phyloP scores from a whole-genome alignment of 2,797 vertebrate genomes.

The Erethizon dorsatum region DNA sequence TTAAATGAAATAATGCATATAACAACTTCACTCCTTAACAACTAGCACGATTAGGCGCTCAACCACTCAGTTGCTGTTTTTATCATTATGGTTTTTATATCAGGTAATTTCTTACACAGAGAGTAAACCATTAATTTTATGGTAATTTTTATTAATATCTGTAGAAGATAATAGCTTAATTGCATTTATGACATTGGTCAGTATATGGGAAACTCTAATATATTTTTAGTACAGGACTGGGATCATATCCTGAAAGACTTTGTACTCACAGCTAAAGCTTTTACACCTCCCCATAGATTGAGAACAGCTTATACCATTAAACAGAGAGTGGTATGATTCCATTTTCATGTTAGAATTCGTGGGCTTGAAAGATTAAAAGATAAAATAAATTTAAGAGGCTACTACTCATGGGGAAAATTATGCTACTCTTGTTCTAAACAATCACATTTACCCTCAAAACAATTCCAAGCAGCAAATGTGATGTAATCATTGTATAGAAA shows the following conservation, averaged over 20 bases:
- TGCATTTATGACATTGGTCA: background rate
- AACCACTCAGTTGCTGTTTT: background rate
- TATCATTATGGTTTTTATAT: conserved; percentile 34
- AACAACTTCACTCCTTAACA: conserved; percentile 19
- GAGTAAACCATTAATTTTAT: conserved; percentile 54
- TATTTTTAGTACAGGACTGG: background rate
- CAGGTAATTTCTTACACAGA: background rate
- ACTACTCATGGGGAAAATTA: background rate
- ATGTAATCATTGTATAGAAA: conserved; percentile 45
- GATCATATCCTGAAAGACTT: background rate
- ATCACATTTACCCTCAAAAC: conserved; percentile 27
- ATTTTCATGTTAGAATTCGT: background rate
- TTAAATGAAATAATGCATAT: conserved; percentile 17
- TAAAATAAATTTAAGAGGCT: background rate
- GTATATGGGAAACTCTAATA: background rate
- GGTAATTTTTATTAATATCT: background rate
- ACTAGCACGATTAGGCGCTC: background rate
- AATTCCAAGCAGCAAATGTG: background rate
- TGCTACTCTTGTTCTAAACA: conserved; percentile 13
- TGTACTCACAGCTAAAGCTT: background rate
- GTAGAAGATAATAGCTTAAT: conserved; percentile 8
- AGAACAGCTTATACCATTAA: background rate
- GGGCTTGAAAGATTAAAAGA: background rate
- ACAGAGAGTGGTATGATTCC: background rate
- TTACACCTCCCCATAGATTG: background rate